Conservation (phyloP, 1,140 invertebrate genomes). For the Pectinophora gossypiella region DNA sequence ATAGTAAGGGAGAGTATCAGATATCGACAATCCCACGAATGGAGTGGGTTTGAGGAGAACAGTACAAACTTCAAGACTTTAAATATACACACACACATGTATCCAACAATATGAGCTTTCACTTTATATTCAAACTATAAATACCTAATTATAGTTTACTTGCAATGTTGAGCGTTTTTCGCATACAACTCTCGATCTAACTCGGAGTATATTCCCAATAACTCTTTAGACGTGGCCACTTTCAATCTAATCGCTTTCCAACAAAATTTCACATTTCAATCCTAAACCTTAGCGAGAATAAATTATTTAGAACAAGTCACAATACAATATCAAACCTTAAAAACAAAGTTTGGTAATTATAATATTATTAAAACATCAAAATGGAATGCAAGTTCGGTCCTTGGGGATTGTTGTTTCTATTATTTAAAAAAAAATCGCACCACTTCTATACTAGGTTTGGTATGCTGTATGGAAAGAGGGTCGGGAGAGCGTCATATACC, state of each 20-base stretch:
- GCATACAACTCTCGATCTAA: neutral
- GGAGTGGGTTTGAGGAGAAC: neutral
- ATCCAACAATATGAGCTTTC: neutral
- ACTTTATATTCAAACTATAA: neutral
- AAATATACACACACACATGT: neutral
- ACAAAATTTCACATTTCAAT: neutral
- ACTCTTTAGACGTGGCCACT: neutral
- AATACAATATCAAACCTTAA: conserved; percentile 63
- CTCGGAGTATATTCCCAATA: neutral
- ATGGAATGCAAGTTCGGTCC: conserved; percentile 27
- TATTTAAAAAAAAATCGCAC: conserved; percentile 7
- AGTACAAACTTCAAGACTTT: neutral
- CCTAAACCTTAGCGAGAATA: conserved; percentile 45
- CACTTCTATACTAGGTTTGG: too few species aligned
- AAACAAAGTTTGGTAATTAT: conserved; percentile 37
- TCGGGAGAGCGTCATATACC: too few species aligned
- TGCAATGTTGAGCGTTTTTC: neutral
- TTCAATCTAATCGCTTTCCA: too few species aligned
- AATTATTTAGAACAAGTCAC: conserved; percentile 47
- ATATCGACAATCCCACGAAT: too few species aligned
- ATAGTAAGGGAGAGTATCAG: too few species aligned
- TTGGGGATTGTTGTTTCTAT: conserved; percentile 29
- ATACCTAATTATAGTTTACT: neutral
- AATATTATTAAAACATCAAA: conserved; percentile 47
- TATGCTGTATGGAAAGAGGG: too few species aligned